Conservation (phyloP, 2,113 vertebrate genomes). For the Addax nasomaculatus region DNA sequence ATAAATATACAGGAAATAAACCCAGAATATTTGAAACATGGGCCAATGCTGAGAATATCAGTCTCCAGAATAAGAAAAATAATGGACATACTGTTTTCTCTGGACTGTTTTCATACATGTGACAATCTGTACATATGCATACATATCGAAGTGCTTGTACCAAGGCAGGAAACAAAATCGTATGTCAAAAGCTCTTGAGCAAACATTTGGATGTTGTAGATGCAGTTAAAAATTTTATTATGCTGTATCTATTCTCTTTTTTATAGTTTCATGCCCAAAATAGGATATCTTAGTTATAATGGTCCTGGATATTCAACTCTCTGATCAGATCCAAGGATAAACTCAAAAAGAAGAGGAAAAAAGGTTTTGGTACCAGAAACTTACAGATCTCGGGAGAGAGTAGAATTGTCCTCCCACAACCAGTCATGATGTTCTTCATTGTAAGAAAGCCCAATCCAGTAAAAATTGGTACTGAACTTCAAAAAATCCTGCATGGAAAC, state of each 20-base stretch:
- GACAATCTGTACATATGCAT: not conserved
- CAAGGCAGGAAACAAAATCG: not conserved
- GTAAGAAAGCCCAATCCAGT: slow-evolving; percentile 42
- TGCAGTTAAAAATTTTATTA: not conserved
- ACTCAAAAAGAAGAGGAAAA: not conserved
- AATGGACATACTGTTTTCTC: not conserved
- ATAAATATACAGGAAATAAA: not conserved
- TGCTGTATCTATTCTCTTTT: not conserved
- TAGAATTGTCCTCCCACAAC: slow-evolving; percentile 32
- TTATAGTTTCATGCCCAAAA: not conserved
- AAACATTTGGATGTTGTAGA: not conserved
- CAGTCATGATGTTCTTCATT: not conserved
- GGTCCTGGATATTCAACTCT: not conserved
- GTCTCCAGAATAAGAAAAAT: not conserved
- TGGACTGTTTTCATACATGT: not conserved
- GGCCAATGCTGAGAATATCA: not conserved
- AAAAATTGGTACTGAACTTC: accelerated
- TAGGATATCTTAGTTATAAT: not conserved
- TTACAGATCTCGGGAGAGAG: not conserved
- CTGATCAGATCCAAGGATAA: not conserved
- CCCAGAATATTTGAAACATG: not conserved
- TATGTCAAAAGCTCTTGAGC: not conserved
- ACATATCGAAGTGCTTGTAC: not conserved
- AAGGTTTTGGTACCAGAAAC: not conserved
- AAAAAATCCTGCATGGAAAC: not conserved